Evolutionary conservation across 2,797 vertebrate genomes (phyloP), one percentile per base, ranked within the genome.

Genomic region (Acridotheres tristis): DNA sequence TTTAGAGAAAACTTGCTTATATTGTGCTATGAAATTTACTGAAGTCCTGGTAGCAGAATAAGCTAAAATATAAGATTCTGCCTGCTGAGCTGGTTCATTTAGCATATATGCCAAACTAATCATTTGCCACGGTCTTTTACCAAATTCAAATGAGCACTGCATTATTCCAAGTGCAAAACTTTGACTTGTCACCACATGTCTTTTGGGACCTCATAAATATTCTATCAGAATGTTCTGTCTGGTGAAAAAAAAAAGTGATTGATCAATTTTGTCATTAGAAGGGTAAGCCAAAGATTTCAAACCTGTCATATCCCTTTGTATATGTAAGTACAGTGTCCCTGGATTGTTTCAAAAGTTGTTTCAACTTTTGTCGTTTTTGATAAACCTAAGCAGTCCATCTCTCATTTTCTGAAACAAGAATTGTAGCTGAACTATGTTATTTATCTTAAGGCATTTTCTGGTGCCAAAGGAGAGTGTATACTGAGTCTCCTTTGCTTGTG

Each of bases 281-380:
- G 97, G 42, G 94, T 97, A 96, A 98, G 97, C 79, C 51, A 66
- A 67, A 98, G 94, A 85, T 91, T 92, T 63, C 87, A 88, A 97
- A 98, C 97, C 72, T 97, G 97, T 91, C 98, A 98, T 36, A 97
- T 98, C 18, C 98, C 97, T 83, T 93, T 97, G 23, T 98, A 98
- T 90, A 97, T 69, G 93, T 98, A 96, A 98, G 97, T 96, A 59
- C 54, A 57, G 10, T 15, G 51, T 81, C 79, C 75, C 57, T 76
- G 17, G 18, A 5, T 63, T 68, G 7, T 85, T 89, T 59, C 51
- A 82, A 30, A 17, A 16, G 5, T 63, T 68, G 8, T 85, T 89
- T 62, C 51, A 82, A 30, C 38, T 47, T 90, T n/a, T 71, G 32
- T 17, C 23, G 26, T 51, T 71, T 73, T 34, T n/a, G 1, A 67